Conservation (phyloP, 2,113 vertebrate genomes). For the Vidua macroura region DNA sequence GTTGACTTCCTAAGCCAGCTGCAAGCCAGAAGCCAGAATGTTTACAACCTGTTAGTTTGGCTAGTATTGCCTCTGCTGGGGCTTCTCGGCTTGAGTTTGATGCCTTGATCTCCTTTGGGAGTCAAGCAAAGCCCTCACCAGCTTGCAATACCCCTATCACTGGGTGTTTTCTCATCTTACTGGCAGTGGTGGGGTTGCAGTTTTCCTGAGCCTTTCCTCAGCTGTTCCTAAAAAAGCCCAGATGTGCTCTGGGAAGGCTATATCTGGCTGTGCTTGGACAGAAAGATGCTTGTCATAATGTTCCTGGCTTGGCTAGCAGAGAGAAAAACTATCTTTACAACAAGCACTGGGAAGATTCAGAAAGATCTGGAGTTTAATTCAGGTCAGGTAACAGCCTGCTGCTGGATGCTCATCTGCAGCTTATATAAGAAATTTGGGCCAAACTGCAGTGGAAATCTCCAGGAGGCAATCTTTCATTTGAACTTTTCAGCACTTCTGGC, state of each 20-base stretch:
- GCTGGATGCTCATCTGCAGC: constrained; percentile 24
- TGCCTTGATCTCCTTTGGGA: not conserved
- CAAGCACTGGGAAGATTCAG: not conserved
- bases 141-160: not conserved
- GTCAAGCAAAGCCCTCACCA: not conserved
- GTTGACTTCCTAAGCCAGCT: not conserved
- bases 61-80: not conserved
- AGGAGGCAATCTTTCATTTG: not conserved
- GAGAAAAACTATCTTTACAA: not conserved
- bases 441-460: constrained; percentile 23
- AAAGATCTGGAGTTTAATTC: constrained; percentile 36
- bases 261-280: not conserved
- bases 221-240: not conserved
- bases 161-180: not conserved
- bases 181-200: not conserved
- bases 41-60: not conserved
- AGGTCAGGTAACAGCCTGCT: constrained; percentile 30
- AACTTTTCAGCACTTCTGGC: constrained; percentile 7
- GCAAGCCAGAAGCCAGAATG: not conserved
- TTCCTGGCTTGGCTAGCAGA: not conserved
- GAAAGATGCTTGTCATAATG: not conserved
- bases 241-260: not conserved
- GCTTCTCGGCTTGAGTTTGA: not conserved
- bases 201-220: not conserved
- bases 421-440: constrained; percentile 10